Evolutionary conservation across 2,113 vertebrate genomes (phyloP), one percentile per base, ranked within the genome.

Genomic region (Psettodes erumei): DNA sequence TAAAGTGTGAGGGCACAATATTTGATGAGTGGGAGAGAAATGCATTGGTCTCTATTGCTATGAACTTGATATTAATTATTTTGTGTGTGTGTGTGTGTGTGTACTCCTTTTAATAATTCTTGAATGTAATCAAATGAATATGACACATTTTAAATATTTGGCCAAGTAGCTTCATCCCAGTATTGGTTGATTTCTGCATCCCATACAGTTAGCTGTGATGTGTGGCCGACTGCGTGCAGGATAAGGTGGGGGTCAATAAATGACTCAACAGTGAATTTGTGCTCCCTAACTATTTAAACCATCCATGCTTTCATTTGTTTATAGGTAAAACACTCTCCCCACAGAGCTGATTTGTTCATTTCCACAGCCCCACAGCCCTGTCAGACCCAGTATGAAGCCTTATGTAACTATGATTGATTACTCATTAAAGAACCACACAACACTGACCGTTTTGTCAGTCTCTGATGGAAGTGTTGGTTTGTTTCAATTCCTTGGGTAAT

Each of bases 381-480:
- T 71, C 32, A 21, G 56, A 56, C 40, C 58, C 19, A 4, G 8
- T 62, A 35, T 74, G 81, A 88, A 72, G 18, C 32, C 10, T 88
- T 85, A 80, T 69, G 48, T 75, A 91, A 89, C 71, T 37, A 19
- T 80, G 66, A 92, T 83, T 87, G 88, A 88, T 86, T 71, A 72
- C 79, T 90, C 79, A 82, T 88, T 77, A 87, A 74, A 61, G 10
- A 85, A 62, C 55, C 63, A 78, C 11, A 18, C 42, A 28, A 16
- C 50, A 40, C 37, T 11, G 42, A 62, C 75, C 75, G 70, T 86
- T 83, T 71, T n/a, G n/a, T n/a, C n/a, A n/a, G n/a, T n/a, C n/a
- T n/a, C n/a, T 8, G 28, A 58, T 74, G 63, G 45, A 45, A 50
- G 32, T 42, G 16, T 73, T 61, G 61, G 59, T 76, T 56, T 37